Evolutionary conservation across 2,888 invertebrate genomes (phyloP), one percentile per base, ranked within the genome.

Genomic region (Macropis europaea): DNA sequence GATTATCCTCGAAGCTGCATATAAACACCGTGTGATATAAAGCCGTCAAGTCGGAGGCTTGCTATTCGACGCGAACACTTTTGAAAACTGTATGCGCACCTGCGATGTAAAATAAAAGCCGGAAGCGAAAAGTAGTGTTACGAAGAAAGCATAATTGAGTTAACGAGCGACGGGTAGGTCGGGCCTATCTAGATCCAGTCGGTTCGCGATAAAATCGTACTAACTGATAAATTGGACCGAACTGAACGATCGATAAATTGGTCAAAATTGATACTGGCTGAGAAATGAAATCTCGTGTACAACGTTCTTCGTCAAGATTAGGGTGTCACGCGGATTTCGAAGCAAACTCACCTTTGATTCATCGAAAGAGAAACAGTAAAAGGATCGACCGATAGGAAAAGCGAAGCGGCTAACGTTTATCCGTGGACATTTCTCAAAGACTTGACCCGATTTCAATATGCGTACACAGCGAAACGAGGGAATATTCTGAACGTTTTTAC

Each of bases 61-160:
- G 43, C 28, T 4, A n/a, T 6, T 15, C 2, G 3, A 13, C 2
- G n/a, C 7, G 11, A 34, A 17, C 24, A 36, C 13, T 48, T 30
- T 30, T 9, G 11, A 5, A 26, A 28, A 32, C 26, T 11, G 40
- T 34, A 32, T 9, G 11, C 3, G n/a, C 15, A 15, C n/a, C 7
- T 30, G 26, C 0, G 7, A 15, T 2, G 17, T 17, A 30, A 7
- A 59, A 34, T 3, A n/a, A 34, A 47, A 59, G 22, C 26, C 43
- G 62, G 45, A 57, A 54, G 22, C 47, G 28, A 34, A 22, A 70
- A 70, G 61, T 68, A 57, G 67, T 73, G 56, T 56, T 48, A 56
- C 26, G 54, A 78, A 70, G 70, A 73, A 81, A 78, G 69, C 59
- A 61, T 80, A 78, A 78, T 68, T 43, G 36, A 69, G 53, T 77